These are phyloP conservation scores for Galerucella pusilla DNA, from an alignment of 2,888 invertebrate genomes.

Conservation along the genomic window DNA sequence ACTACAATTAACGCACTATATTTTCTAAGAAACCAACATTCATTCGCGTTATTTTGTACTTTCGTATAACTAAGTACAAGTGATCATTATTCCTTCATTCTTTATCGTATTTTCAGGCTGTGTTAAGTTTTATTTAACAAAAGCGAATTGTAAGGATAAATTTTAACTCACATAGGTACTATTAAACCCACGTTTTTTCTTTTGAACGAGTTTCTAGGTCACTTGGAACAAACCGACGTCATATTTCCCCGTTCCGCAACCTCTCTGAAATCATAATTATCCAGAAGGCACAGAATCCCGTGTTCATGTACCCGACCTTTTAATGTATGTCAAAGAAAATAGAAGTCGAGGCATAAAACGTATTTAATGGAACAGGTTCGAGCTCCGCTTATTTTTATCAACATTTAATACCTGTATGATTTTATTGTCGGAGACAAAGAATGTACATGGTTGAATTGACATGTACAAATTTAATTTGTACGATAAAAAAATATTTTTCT, in stretches of 20 bases:
- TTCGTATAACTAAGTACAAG: neutral
- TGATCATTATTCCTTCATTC: neutral
- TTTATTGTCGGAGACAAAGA: neutral
- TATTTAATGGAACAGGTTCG: constrained; percentile 12
- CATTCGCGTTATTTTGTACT: neutral
- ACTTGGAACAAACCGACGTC: constrained; percentile 13
- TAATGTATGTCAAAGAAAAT: constrained; percentile 27
- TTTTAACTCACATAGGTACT: constrained; percentile 1
- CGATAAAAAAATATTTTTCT: too few species aligned
- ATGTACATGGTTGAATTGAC: neutral
- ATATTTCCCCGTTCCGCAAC: constrained; percentile 18
- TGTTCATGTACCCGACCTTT: constrained; percentile 20
- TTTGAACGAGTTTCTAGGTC: constrained; percentile 31
- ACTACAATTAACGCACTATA: too few species aligned
- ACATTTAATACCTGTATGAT: neutral
- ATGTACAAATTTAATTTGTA: too few species aligned
- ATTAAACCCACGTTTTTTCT: constrained; percentile 14
- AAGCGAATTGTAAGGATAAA: neutral
- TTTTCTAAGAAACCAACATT: too few species aligned
- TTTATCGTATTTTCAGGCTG: neutral
- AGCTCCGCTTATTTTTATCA: neutral
- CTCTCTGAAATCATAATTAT: constrained; percentile 33
- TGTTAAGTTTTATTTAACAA: neutral
- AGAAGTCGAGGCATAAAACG: constrained; percentile 13
- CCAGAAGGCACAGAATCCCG: constrained; percentile 5